Evolutionary conservation across 2,888 invertebrate species (phyloP).

Genomic region (Desoria tigrina): DNA sequence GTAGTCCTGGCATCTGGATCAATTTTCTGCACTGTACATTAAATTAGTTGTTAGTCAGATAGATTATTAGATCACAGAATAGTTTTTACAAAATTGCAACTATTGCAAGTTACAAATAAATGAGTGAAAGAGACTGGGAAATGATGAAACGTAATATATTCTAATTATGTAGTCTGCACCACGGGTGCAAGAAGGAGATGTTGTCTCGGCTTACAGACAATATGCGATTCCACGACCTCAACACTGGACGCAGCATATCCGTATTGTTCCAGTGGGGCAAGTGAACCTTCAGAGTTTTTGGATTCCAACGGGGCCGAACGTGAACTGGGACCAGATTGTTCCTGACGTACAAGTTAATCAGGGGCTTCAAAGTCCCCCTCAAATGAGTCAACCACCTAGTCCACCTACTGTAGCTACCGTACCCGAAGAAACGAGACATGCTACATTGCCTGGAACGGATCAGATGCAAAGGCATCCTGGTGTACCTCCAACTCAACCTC

Average conservation of each 20-base stretch:
- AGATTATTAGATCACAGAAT: too few species aligned
- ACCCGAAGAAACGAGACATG: constrained; percentile 42
- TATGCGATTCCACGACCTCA: constrained; percentile 79
- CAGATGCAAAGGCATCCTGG: constrained; percentile 58
- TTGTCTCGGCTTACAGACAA: too few species aligned
- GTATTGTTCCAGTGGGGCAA: constrained; percentile 49
- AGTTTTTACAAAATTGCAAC: too few species aligned
- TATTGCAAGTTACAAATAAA: too few species aligned
- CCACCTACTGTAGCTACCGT: constrained; percentile 32
- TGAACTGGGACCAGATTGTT: constrained; percentile 51
- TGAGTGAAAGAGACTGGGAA: too few species aligned
- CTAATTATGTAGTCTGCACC: constrained; percentile 50
- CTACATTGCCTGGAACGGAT: constrained; percentile 57
- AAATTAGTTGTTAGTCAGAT: too few species aligned
- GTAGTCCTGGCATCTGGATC: too few species aligned
- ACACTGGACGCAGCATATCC: constrained; percentile 62
- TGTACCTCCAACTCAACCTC: constrained; percentile 57
- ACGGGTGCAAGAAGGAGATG: constrained; percentile 85
- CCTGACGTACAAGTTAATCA: constrained; percentile 15
- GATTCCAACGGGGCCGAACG: constrained; percentile 62
- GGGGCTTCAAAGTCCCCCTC: constrained; percentile 49
- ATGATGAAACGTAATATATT: background rate
- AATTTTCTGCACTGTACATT: too few species aligned
- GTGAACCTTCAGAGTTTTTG: constrained; percentile 55
- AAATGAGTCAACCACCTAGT: constrained; percentile 49